Evolutionary conservation across 2,888 invertebrate species (phyloP).

Genomic region (Thereva nobilitata): DNA sequence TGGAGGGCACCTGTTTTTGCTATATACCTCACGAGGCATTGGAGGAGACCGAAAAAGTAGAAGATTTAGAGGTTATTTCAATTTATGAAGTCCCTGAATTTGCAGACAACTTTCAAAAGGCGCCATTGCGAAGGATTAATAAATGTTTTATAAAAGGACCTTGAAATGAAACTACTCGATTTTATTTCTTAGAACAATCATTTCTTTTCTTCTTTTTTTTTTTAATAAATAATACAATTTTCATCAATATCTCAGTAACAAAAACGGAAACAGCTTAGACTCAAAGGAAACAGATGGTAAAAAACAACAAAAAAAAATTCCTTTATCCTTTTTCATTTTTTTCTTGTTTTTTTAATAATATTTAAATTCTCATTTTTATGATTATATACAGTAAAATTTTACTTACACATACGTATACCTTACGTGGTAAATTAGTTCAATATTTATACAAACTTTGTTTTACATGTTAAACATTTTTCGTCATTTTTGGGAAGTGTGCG

Average conservation of each 20-base stretch:
- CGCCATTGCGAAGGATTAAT: no score
- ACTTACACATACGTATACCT: conserved; percentile 7
- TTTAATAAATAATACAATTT: conserved; percentile 32
- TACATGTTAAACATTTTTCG: background rate
- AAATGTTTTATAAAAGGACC: no score
- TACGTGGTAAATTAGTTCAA: conserved; percentile 5
- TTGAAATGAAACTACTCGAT: background rate
- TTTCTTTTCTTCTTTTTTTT: background rate
- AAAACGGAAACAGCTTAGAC: conserved; percentile 11
- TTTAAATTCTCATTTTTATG: conserved; percentile 14
- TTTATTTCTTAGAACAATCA: conserved; percentile 29
- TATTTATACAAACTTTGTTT: conserved; percentile 22
- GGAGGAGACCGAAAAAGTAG: no score
- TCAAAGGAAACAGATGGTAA: conserved; percentile 20
- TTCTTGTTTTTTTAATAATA: background rate
- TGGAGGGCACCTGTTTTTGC: no score
- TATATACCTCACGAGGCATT: no score
- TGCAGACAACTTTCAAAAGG: no score
- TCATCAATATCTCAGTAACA: conserved; percentile 9
- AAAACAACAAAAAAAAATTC: conserved; percentile 15
- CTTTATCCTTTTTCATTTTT: no score
- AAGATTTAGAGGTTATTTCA: no score
- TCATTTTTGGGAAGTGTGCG: no score
- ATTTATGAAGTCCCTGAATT: no score
- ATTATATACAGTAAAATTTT: conserved; percentile 33